phyloP scores from a whole-genome alignment of 2,888 invertebrate genomes.

The Eulithis prunata region DNA sequence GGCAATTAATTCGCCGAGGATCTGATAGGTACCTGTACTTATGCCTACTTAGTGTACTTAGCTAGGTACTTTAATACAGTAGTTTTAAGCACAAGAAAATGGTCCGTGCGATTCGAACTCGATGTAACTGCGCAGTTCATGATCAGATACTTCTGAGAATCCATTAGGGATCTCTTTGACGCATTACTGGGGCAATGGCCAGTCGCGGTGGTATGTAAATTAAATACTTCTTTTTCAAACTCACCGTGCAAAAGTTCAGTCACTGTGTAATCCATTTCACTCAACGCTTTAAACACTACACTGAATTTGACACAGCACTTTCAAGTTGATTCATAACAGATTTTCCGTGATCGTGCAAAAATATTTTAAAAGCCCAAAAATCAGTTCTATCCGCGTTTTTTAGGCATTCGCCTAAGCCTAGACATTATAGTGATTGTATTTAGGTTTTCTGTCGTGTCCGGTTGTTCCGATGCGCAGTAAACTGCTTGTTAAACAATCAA shows the following conservation, averaged over 20 bases:
- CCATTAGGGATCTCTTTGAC: slow-evolving; percentile 71
- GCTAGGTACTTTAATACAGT: slow-evolving; percentile 47
- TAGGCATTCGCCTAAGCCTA: slow-evolving; percentile 46
- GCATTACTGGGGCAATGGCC: slow-evolving; percentile 57
- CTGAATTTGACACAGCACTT: slow-evolving; percentile 42
- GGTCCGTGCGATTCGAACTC: slow-evolving; percentile 51
- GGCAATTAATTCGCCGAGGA: slow-evolving; percentile 42
- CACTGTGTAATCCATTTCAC: slow-evolving; percentile 58
- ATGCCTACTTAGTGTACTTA: no score
- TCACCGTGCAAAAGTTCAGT: slow-evolving; percentile 59
- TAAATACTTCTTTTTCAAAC: slow-evolving; percentile 46
- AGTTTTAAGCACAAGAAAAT: slow-evolving; percentile 61
- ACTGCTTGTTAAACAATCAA: slow-evolving; percentile 52
- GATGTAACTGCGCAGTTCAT: slow-evolving; percentile 73
- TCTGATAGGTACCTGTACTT: slow-evolving; percentile 47
- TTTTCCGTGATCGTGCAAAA: slow-evolving; percentile 17
- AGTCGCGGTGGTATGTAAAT: slow-evolving; percentile 46
- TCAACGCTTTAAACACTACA: slow-evolving; percentile 47
- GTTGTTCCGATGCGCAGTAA: slow-evolving; percentile 3
- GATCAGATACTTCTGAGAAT: slow-evolving; percentile 65
- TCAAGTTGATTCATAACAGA: slow-evolving; percentile 46
- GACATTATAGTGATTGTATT: slow-evolving; percentile 3
- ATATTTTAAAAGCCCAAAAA: neutral
- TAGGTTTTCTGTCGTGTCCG: neutral
- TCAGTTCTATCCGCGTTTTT: slow-evolving; percentile 52